Conservation (phyloP, 2,797 vertebrate species). For the Epinephelus coioides region DNA sequence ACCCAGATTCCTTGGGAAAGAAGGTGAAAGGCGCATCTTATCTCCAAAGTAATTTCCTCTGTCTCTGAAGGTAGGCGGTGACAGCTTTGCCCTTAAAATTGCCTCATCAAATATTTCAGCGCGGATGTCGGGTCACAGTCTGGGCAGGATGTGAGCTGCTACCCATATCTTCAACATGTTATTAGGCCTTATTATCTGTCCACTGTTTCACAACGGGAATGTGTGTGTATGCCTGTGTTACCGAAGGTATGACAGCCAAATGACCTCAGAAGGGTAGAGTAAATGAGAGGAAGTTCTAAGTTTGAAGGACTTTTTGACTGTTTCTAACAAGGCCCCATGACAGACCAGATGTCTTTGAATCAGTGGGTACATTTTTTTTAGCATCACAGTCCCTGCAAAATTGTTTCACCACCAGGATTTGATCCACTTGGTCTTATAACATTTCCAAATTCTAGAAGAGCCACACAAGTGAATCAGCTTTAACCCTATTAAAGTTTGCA, state of each 20-base stretch:
- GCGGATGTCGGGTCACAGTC: conserved; percentile 25
- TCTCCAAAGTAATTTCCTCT: conserved; percentile 62
- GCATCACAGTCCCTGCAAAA: too few species aligned
- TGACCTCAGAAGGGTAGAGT: conserved; percentile 2
- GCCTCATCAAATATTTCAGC: conserved; percentile 52
- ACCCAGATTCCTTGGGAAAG: conserved; percentile 57
- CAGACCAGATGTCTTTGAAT: too few species aligned
- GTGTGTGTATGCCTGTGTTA: not conserved
- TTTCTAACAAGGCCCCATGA: not conserved
- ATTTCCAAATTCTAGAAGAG: too few species aligned
- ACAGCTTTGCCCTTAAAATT: conserved; percentile 64
- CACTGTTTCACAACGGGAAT: not conserved
- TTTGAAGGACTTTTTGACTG: conserved; percentile 4
- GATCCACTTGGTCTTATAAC: too few species aligned
- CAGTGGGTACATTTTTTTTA: too few species aligned
- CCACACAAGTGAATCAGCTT: too few species aligned
- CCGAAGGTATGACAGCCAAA: not conserved
- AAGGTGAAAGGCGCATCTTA: conserved; percentile 50
- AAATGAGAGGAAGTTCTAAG: not conserved
- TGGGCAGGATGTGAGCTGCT: conserved; percentile 40
- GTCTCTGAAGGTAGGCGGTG: conserved; percentile 23
- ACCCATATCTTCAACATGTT: conserved; percentile 5
- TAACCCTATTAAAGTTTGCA: too few species aligned
- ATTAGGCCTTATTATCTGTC: conserved; percentile 38
- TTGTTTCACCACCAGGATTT: too few species aligned